Conservation (phyloP, 2,113 vertebrate genomes). For the Cephalopterus ornatus region DNA sequence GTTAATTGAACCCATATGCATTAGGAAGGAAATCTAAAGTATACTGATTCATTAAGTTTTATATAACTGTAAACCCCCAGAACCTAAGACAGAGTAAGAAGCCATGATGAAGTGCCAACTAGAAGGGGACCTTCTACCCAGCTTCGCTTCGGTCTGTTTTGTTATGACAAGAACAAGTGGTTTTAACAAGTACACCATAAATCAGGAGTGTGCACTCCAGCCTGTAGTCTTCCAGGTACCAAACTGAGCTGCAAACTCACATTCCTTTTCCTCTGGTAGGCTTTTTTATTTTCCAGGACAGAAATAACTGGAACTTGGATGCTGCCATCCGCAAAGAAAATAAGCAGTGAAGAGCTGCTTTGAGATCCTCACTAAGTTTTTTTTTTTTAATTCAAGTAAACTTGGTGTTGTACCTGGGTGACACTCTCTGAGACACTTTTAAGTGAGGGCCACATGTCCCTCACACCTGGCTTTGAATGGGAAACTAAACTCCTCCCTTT, state of each 20-base stretch:
- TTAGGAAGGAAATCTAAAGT: slow-evolving; percentile 72
- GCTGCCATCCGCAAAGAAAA: slow-evolving; percentile 3
- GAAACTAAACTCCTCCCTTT: not conserved
- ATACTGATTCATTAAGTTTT: slow-evolving; percentile 76
- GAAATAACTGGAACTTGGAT: slow-evolving; percentile 7
- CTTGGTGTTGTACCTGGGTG: too few relatives aligned
- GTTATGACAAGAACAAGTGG: slow-evolving; percentile 66
- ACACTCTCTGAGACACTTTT: accelerated
- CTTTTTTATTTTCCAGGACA: not conserved
- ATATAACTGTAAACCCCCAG: slow-evolving; percentile 72
- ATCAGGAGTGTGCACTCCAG: slow-evolving; percentile 32
- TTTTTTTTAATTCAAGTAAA: not conserved
- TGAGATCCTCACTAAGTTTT: not conserved
- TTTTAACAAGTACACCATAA: slow-evolving; percentile 63
- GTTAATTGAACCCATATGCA: slow-evolving; percentile 75
- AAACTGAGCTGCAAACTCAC: not conserved
- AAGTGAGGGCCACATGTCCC: not conserved
- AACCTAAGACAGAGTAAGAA: slow-evolving; percentile 62
- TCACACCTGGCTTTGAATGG: not conserved
- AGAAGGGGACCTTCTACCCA: slow-evolving; percentile 44
- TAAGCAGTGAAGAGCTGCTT: not conserved
- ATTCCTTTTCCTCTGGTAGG: not conserved
- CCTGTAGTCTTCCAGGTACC: slow-evolving; percentile 39
- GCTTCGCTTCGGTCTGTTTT: slow-evolving; percentile 47
- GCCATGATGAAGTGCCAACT: slow-evolving; percentile 63